A percentile compares a stretch with the other conserved stretches of the same genome.
phyloP scores from a whole-genome alignment of 2,888 invertebrate species.

The Pollenia angustigena region DNA sequence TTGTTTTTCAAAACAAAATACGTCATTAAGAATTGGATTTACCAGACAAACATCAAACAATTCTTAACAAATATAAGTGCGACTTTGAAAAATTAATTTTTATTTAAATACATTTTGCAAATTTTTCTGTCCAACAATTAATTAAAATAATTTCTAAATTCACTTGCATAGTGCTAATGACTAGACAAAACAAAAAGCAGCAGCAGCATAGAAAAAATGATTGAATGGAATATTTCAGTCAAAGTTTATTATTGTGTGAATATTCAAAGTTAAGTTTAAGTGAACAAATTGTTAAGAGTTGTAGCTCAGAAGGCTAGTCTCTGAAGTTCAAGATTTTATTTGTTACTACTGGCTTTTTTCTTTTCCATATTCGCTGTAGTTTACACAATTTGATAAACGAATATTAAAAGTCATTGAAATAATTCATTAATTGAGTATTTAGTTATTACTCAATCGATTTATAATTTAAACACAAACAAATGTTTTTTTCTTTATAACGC shows the following conservation, averaged over 20 bases:
- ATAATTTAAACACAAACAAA: no score
- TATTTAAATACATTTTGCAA: no score
- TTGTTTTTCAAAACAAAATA: neutral
- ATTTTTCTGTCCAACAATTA: no score
- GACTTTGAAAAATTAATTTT: neutral
- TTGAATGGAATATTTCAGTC: neutral
- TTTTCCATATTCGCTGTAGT: slow-evolving; percentile 1
- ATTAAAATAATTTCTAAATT: neutral
- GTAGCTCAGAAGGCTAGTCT: no score
- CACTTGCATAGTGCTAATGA: slow-evolving; percentile 8
- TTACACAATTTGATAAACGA: slow-evolving; percentile 1
- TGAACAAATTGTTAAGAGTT: no score
- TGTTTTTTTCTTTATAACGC: no score
- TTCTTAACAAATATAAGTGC: neutral
- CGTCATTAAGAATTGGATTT: slow-evolving; percentile 48
- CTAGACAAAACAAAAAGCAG: neutral
- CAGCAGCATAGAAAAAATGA: neutral
- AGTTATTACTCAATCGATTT: neutral
- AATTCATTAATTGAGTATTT: neutral
- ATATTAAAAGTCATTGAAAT: slow-evolving; percentile 40
- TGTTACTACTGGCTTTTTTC: neutral
- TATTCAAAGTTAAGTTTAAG: no score
- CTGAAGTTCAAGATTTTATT: no score
- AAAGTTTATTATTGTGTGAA: no score
- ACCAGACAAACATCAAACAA: neutral